Base-by-base conservation (phyloP, 1,140 invertebrate genomes). In the Drosophila cardini region DNA sequence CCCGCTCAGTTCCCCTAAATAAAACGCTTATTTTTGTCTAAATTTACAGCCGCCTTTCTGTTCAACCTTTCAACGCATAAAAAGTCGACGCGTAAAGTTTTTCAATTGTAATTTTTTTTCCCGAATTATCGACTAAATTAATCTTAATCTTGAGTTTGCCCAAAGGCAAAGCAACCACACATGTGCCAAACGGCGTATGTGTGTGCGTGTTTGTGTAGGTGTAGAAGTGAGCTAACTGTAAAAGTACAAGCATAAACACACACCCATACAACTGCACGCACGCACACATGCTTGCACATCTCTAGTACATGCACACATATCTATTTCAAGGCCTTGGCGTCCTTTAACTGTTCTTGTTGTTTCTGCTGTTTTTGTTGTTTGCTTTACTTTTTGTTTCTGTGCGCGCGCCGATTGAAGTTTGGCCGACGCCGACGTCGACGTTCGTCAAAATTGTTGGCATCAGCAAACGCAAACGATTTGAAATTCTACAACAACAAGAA, bases 381-480 rank as follows among this genome's bases (percentile, higher is more conserved):
- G 40, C 48, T 74, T 55, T 63, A 57, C 46, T 58, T 71, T 73
- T 61, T 76, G 30, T 76, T 76, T 70, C 63, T 78, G 64, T 67
- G 69, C 69, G 80, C 72, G 60, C 72, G 72, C 50, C 89, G 78
- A 91, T 91, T 91, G 89, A 91, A 91, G 89, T 91, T 91, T 84
- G 90, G 72, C 83, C 83, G 82, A 85, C 80, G 63, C 83, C 83
- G 83, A 84, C 72, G 63, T 68, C 78, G 79, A 81, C 86, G 79
- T 91, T 91, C 85, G 84, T 91, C 89, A 91, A 81, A 76, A 82
- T 78, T 89, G 90, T 91, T 90, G 85, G 85, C 85, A 90, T 89
- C 85, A 89, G 85, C 85, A 89, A 89, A 52, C 48, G 52, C 52
- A 55, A 52, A 81, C 80, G 86, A 69, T 79, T 83, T 67, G 63